Evolutionary conservation across 2,113 vertebrate species (phyloP).

Genomic region (Bufo gargarizans): DNA sequence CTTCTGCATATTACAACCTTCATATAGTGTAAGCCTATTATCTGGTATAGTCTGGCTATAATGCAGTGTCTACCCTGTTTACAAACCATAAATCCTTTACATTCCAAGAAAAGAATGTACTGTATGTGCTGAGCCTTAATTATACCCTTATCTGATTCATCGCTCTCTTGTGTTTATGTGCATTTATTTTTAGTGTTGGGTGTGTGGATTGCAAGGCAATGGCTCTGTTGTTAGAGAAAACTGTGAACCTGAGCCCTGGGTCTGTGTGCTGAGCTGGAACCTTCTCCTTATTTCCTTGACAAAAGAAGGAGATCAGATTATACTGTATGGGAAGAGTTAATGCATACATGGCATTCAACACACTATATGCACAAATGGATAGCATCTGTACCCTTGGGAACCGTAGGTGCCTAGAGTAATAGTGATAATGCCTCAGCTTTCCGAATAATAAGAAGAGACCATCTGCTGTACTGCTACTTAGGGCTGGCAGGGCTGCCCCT

Average conservation of each 20-base stretch:
- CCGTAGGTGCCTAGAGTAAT: conserved; percentile 23
- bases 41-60: background rate
- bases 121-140: conserved; percentile 53
- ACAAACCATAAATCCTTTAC: conserved; percentile 47
- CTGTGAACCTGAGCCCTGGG: background rate
- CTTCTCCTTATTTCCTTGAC: conserved; percentile 8
- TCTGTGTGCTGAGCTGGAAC: background rate
- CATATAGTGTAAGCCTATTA: background rate
- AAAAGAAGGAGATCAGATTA: conserved; percentile 30
- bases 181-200: conserved; percentile 48
- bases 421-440: conserved; percentile 20
- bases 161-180: conserved; percentile 36
- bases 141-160: conserved; percentile 53
- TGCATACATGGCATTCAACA: conserved; percentile 2
- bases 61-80: background rate
- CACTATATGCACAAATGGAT: conserved; percentile 7
- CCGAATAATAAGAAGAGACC: conserved; percentile 20
- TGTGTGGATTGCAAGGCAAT: conserved; percentile 21
- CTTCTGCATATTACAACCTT: background rate
- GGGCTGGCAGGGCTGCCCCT: background rate
- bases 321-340: conserved; percentile 14
- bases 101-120: conserved; percentile 49
- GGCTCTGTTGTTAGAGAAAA: conserved; percentile 3
- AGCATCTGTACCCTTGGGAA: conserved; percentile 22
- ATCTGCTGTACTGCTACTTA: conserved; percentile 33